Percentiles rank a stretch among this genome's conserved stretches.
These are phyloP conservation scores for Gymnothorax reevesii DNA, from an alignment of 2,797 vertebrate species.

Conservation along the genomic window DNA sequence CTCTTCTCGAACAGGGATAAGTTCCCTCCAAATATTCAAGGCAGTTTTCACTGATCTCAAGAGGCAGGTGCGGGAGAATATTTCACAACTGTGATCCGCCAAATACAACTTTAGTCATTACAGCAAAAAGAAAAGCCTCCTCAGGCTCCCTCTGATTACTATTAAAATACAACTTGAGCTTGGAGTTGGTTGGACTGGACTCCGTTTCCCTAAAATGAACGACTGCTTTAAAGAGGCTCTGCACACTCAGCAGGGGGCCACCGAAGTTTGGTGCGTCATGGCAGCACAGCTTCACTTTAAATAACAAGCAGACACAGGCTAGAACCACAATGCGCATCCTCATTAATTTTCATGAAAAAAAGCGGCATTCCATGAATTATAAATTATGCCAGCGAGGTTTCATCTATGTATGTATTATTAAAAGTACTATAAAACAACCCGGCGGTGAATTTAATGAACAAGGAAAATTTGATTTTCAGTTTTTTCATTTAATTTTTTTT, in stretches of 20 bases:
- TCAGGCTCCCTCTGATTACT: no score
- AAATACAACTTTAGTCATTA: neutral
- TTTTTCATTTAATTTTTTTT: neutral
- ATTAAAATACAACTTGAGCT: neutral
- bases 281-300: neutral
- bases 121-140: no score
- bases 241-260: neutral
- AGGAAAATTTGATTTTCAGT: neutral
- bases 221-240: neutral
- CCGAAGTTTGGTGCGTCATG: neutral
- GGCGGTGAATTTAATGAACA: neutral
- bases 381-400: neutral
- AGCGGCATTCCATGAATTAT: slow-evolving; percentile 13
- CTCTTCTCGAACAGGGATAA: neutral
- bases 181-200: neutral
- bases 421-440: neutral
- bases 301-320: neutral
- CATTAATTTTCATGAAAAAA: slow-evolving; percentile 9
- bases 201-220: neutral
- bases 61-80: neutral
- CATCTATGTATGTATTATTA: neutral
- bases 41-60: neutral
- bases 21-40: neutral
- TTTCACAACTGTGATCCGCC: neutral
- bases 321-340: neutral